A percentile compares a stretch with the other conserved stretches of the same genome.
These are phyloP conservation scores for Nyctalus aviator DNA, from an alignment of 2,797 vertebrate genomes.

Conservation along the genomic window DNA sequence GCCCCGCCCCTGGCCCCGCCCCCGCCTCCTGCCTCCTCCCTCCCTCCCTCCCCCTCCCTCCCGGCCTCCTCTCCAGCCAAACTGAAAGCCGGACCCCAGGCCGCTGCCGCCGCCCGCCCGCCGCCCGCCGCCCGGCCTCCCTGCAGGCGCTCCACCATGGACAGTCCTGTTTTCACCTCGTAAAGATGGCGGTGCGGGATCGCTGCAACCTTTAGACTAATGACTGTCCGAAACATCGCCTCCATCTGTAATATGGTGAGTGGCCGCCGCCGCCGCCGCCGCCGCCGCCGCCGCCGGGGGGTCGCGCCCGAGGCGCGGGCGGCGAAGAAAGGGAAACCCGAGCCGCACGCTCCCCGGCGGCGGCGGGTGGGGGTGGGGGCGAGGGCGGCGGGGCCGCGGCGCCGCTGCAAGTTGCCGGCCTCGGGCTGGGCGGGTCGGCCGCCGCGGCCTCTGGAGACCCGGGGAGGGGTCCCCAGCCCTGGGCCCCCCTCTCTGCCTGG, in stretches of 20 bases:
- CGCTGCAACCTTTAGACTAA: slow-evolving; percentile 96
- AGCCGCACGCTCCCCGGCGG: slow-evolving; percentile 70
- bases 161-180: slow-evolving; percentile 91
- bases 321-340: slow-evolving; percentile 80
- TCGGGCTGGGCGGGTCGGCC: neutral
- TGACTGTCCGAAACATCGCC: slow-evolving; percentile 99
- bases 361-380: neutral
- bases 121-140: slow-evolving; percentile 74
- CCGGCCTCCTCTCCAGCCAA: slow-evolving; percentile 66
- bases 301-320: slow-evolving; percentile 69
- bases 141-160: slow-evolving; percentile 87
- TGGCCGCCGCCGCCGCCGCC: slow-evolving; percentile 71
- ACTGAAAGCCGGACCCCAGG: slow-evolving; percentile 72
- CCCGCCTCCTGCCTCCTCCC: neutral
- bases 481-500: neutral
- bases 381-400: neutral
- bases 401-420: slow-evolving; percentile 11
- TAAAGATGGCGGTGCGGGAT: slow-evolving; percentile 95
- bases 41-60: neutral
- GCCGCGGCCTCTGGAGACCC: neutral
- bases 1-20: slow-evolving; percentile 51
- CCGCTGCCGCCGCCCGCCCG: slow-evolving; percentile 76
- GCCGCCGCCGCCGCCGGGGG: neutral
- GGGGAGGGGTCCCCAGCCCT: neutral
- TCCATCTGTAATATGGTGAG: slow-evolving; percentile 99